Conservation (phyloP, 2,113 vertebrate genomes). For the Micronycteris hirsuta region DNA sequence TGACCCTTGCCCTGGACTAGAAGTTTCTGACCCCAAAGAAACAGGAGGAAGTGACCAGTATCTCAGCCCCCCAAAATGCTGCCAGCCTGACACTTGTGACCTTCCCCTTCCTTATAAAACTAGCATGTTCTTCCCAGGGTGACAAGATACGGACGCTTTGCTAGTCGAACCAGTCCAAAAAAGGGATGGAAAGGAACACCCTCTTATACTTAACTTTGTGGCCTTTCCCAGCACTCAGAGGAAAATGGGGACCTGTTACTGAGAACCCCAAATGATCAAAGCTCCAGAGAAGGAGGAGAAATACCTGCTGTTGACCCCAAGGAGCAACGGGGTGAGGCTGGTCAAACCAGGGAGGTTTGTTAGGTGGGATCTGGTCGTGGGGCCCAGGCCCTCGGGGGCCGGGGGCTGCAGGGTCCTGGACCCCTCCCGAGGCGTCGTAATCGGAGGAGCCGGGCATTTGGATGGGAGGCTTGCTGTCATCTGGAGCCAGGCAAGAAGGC, state of each 20-base stretch:
- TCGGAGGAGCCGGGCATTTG: slow-evolving; percentile 85
- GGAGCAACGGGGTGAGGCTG: slow-evolving; percentile 91
- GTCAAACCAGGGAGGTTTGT: slow-evolving; percentile 94
- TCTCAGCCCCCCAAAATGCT: background rate
- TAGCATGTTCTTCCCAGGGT: background rate
- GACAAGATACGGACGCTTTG: background rate
- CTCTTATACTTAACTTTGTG: accelerated
- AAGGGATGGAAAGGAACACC: background rate
- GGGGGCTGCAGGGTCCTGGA: slow-evolving; percentile 80
- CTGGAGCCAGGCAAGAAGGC: slow-evolving; percentile 65
- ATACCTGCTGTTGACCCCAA: slow-evolving; percentile 90
- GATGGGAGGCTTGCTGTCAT: slow-evolving; percentile 91
- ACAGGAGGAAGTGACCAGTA: background rate
- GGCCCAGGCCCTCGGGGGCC: slow-evolving; percentile 85
- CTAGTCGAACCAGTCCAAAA: background rate
- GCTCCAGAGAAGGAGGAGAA: background rate
- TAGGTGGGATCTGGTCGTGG: slow-evolving; percentile 87
- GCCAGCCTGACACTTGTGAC: background rate
- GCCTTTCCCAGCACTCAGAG: background rate
- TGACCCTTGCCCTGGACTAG: background rate
- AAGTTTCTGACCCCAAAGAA: background rate
- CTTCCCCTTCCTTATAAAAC: background rate
- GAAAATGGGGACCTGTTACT: background rate
- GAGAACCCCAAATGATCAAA: background rate
- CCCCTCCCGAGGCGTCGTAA: slow-evolving; percentile 84